Evolutionary conservation across 2,888 invertebrate species (phyloP).

Genomic region (Agonopterix alstromeriana): DNA sequence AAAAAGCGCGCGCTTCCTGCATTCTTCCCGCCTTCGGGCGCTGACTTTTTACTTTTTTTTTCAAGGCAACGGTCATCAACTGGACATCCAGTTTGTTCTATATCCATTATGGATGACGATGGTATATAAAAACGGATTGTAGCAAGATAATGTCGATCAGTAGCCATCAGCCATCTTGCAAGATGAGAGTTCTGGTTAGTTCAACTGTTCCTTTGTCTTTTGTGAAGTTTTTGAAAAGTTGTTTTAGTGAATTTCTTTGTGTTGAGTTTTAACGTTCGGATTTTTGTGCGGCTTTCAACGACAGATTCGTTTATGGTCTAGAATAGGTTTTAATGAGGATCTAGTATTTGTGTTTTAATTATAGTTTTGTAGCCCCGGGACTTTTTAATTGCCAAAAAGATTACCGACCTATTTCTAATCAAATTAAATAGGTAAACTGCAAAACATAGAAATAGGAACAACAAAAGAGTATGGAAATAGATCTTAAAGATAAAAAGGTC

Average conservation of each 20-base stretch:
- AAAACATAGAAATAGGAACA: too few relatives aligned
- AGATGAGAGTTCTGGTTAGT: slow-evolving; percentile 71
- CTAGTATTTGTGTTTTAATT: too few relatives aligned
- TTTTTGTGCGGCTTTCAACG: background rate
- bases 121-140: slow-evolving; percentile 52
- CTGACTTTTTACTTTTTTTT: slow-evolving; percentile 28
- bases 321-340: too few relatives aligned
- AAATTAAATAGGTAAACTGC: too few relatives aligned
- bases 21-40: slow-evolving; percentile 46
- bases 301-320: too few relatives aligned
- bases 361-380: too few relatives aligned
- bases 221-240: slow-evolving; percentile 4
- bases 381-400: too few relatives aligned
- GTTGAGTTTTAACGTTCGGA: background rate
- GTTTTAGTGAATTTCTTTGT: background rate
- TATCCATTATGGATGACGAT: slow-evolving; percentile 27
- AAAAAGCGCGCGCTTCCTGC: slow-evolving; percentile 63
- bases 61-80: slow-evolving; percentile 26
- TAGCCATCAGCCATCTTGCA: slow-evolving; percentile 53
- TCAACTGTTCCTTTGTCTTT: slow-evolving; percentile 12
- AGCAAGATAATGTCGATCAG: slow-evolving; percentile 43
- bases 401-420: too few relatives aligned
- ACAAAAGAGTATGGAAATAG: too few relatives aligned
- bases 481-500: too few relatives aligned
- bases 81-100: slow-evolving; percentile 38